Percentiles rank a stretch among this genome's conserved stretches.
Evolutionary conservation across 2,797 vertebrate genomes (phyloP).

Genomic region (Urophycis tenuis): DNA sequence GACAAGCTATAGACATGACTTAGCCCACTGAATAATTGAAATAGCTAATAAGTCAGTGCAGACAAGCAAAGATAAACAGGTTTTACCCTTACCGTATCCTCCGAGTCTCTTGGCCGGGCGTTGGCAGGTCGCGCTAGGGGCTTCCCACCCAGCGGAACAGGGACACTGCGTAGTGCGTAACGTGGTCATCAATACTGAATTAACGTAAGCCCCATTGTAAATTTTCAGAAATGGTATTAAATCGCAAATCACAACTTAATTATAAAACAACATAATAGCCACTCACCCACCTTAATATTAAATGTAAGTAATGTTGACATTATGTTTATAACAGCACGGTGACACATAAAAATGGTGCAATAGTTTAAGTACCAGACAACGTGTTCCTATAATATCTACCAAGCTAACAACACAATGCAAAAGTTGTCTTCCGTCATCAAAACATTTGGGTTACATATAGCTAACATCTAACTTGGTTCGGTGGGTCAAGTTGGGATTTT

Average conservation of each 20-base stretch:
- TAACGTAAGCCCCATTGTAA: not conserved
- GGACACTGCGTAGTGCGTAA: slow-evolving; percentile 54
- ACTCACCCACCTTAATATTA: not conserved
- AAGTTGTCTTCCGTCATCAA: not conserved
- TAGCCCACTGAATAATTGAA: too few relatives aligned
- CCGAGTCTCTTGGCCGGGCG: slow-evolving; percentile 73
- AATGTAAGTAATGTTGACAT: not conserved
- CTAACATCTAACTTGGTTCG: not conserved
- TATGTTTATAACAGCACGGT: not conserved
- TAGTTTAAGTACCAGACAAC: not conserved
- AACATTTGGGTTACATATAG: not conserved
- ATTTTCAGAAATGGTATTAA: not conserved
- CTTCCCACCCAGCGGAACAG: slow-evolving; percentile 69
- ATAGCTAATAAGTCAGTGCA: not conserved
- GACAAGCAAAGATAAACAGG: not conserved
- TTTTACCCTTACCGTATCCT: slow-evolving; percentile 63
- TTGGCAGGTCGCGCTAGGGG: slow-evolving; percentile 75
- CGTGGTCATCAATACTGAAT: not conserved
- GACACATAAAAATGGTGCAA: not conserved
- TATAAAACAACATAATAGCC: not conserved
- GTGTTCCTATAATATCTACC: not conserved
- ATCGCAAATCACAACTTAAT: not conserved
- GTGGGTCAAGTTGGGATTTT: slow-evolving; percentile 14
- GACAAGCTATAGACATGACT: not conserved
- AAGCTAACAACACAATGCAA: not conserved